Conservation (phyloP, 37 sponge, comb jelly and placozoan species). For the Theonella swinhoei region DNA sequence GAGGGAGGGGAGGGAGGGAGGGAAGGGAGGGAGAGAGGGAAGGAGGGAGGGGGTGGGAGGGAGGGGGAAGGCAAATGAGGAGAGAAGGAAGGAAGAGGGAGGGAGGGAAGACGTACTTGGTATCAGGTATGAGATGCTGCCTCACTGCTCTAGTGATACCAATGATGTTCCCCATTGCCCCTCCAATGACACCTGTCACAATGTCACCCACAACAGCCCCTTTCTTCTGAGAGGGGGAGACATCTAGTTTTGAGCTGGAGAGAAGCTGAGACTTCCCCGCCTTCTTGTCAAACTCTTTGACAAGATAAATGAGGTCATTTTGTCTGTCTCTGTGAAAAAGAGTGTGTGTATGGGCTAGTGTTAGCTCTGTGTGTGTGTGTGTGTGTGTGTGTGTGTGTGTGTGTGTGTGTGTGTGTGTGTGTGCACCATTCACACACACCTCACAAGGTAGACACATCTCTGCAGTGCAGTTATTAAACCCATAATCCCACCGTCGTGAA, state of each 20-base stretch:
- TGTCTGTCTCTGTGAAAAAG: too few relatives aligned
- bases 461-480: conserved; percentile 46
- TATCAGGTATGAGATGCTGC: conserved; percentile 37
- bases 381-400: conserved; percentile 10
- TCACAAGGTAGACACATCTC: conserved; percentile 48
- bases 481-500: conserved; percentile 75
- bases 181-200: conserved; percentile 11
- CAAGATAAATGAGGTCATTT: neutral
- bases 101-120: neutral
- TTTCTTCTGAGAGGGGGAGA: neutral
- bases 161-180: conserved; percentile 28
- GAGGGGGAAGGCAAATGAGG: neutral
- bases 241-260: neutral
- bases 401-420: too few relatives aligned
- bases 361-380: conserved; percentile 5
- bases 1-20: neutral
- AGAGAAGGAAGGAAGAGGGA: neutral
- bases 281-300: conserved; percentile 10
- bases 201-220: neutral
- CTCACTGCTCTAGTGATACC: conserved; percentile 59
- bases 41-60: neutral
- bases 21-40: neutral
- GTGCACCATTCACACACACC: conserved; percentile 20
- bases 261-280: neutral
- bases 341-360: neutral